Conservation (phyloP, 2,113 vertebrate genomes). For the Psittacus erithacus region DNA sequence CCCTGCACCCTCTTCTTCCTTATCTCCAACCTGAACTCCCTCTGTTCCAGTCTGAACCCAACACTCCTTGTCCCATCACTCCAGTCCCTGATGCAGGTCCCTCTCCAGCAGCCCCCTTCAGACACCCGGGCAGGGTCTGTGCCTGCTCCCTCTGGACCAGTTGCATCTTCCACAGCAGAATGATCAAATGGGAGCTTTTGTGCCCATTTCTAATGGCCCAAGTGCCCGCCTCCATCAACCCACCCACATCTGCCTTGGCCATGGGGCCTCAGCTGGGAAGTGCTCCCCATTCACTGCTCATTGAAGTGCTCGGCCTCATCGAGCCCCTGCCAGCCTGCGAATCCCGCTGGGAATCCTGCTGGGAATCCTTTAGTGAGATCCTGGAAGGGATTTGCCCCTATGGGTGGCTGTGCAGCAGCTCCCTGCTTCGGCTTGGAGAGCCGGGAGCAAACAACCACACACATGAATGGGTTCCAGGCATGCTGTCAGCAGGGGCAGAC, state of each 20-base stretch:
- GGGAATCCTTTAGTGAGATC: not conserved
- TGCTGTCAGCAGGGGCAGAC: not conserved
- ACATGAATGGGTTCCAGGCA: rapidly evolving
- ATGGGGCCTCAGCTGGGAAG: not conserved
- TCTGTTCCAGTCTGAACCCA: too few relatives aligned
- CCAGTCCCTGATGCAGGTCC: too few relatives aligned
- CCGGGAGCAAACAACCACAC: rapidly evolving
- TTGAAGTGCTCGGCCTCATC: not conserved
- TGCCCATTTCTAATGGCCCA: rapidly evolving
- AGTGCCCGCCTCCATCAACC: not conserved
- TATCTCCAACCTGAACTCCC: too few relatives aligned
- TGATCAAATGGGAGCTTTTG: not conserved
- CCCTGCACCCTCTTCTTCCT: too few relatives aligned
- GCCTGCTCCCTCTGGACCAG: rapidly evolving
- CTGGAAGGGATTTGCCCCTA: not conserved
- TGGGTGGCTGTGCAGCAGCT: not conserved
- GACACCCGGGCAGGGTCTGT: not conserved
- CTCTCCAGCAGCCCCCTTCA: too few relatives aligned
- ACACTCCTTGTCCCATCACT: too few relatives aligned
- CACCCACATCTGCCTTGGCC: not conserved
- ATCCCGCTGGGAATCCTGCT: not conserved
- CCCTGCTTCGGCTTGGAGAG: not conserved
- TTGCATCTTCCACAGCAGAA: not conserved
- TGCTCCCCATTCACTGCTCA: not conserved
- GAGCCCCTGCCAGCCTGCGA: not conserved